Percentiles rank a stretch among this genome's conserved stretches.
These are phyloP conservation scores for Lepus timidus DNA, from an alignment of 2,113 vertebrate species.

Conservation along the genomic window DNA sequence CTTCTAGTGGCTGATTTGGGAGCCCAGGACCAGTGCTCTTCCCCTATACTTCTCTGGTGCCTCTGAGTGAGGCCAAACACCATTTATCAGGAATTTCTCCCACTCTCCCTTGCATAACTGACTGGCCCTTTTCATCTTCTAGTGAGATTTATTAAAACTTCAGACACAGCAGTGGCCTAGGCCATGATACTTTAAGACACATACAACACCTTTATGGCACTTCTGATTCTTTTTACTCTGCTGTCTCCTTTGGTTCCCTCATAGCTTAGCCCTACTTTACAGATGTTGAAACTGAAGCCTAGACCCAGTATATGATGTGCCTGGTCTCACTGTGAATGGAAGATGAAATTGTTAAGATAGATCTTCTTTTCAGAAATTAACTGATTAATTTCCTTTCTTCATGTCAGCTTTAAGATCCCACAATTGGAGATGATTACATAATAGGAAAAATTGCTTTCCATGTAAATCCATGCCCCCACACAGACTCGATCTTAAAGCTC, in stretches of 20 bases:
- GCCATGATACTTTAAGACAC: not conserved
- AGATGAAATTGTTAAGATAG: not conserved
- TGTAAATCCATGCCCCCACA: not conserved
- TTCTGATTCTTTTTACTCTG: not conserved
- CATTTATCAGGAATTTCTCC: conserved; percentile 68
- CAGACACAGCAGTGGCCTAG: not conserved
- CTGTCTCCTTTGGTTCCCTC: not conserved
- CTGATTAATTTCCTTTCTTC: not conserved
- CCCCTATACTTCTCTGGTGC: not conserved
- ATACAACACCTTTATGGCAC: not conserved
- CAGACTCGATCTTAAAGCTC: not conserved
- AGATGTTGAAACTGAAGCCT: conserved; percentile 3
- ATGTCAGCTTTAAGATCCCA: not conserved
- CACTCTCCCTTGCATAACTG: not conserved
- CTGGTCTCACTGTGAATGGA: not conserved
- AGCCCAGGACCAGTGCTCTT: not conserved
- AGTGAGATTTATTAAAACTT: conserved; percentile 69
- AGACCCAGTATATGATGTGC: too few species aligned
- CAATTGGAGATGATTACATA: not conserved
- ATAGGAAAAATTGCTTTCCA: not conserved
- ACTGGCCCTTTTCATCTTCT: conserved; percentile 47
- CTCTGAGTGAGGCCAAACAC: conserved; percentile 64
- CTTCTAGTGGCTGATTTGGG: not conserved
- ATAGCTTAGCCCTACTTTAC: not conserved
- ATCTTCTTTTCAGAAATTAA: not conserved